A percentile compares a stretch with the other conserved stretches of the same genome.
Evolutionary conservation across 2,113 vertebrate genomes (phyloP).

Genomic region (Dermatemys mawii): DNA sequence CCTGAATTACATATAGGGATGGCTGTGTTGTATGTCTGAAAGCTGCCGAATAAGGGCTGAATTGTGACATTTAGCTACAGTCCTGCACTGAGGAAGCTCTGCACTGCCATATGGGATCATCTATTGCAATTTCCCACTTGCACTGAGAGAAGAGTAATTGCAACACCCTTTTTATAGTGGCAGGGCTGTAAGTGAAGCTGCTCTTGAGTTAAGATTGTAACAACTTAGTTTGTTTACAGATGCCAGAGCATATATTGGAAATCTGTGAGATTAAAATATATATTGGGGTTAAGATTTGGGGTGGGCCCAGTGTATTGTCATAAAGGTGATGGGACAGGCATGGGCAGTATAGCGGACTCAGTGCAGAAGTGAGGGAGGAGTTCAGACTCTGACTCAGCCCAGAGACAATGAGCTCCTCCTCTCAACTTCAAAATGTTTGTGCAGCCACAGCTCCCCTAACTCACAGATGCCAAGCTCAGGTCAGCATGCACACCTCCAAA

Average conservation of each 20-base stretch:
- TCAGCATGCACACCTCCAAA: background rate
- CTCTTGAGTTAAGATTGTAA: background rate
- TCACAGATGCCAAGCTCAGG: background rate
- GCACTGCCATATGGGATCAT: accelerated
- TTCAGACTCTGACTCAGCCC: background rate
- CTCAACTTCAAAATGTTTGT: background rate
- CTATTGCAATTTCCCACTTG: background rate
- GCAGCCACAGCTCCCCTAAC: background rate
- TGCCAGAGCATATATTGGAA: background rate
- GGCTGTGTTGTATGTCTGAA: background rate
- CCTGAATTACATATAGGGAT: background rate
- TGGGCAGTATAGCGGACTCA: background rate
- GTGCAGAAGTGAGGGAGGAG: background rate
- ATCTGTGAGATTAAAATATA: background rate
- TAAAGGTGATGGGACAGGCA: background rate
- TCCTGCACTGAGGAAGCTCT: background rate
- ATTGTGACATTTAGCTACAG: accelerated
- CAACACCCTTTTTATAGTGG: background rate
- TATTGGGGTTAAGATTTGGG: background rate
- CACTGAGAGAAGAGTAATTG: background rate
- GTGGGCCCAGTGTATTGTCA: background rate
- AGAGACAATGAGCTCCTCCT: background rate
- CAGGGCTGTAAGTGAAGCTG: background rate
- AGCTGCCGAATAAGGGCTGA: background rate
- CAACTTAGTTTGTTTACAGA: background rate